A percentile compares a stretch with the other conserved stretches of the same genome.
These are phyloP conservation scores for Probosciger aterrimus DNA, from an alignment of 2,113 vertebrate species.

Conservation along the genomic window DNA sequence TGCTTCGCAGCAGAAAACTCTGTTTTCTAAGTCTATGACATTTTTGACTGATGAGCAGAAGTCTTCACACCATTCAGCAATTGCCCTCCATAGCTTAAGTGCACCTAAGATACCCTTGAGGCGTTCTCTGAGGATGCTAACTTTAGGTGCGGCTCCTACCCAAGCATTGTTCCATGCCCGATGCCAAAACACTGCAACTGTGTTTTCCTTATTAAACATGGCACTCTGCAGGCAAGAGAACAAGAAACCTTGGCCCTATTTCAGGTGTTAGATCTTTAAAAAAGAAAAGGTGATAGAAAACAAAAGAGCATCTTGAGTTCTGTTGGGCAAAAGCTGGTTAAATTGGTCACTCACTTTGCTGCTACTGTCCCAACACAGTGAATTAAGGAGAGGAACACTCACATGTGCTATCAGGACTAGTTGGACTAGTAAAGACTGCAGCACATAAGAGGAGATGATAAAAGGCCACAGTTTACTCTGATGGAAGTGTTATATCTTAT, in stretches of 20 bases:
- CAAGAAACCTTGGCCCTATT: background rate
- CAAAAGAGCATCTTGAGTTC: background rate
- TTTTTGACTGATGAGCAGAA: background rate
- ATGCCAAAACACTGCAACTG: background rate
- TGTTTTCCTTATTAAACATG: background rate
- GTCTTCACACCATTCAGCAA: background rate
- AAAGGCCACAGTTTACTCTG: background rate
- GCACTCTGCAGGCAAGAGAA: background rate
- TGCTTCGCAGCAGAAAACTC: background rate
- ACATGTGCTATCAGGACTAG: background rate
- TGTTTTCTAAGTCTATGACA: background rate
- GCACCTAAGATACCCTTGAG: background rate
- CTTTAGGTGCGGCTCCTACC: background rate
- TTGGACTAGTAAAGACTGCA: background rate
- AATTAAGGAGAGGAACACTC: background rate
- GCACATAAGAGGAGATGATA: background rate
- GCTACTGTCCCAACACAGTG: no score
- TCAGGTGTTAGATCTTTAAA: background rate
- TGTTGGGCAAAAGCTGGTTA: background rate
- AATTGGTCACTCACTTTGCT: background rate
- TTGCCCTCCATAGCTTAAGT: background rate
- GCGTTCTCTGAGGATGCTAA: accelerated
- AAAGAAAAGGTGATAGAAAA: background rate
- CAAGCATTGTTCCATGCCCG: accelerated
- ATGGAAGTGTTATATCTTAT: background rate